Evolutionary conservation across 2,797 vertebrate species (phyloP), one percentile per base, ranked within the genome.

Genomic region (Acomys russatus): DNA sequence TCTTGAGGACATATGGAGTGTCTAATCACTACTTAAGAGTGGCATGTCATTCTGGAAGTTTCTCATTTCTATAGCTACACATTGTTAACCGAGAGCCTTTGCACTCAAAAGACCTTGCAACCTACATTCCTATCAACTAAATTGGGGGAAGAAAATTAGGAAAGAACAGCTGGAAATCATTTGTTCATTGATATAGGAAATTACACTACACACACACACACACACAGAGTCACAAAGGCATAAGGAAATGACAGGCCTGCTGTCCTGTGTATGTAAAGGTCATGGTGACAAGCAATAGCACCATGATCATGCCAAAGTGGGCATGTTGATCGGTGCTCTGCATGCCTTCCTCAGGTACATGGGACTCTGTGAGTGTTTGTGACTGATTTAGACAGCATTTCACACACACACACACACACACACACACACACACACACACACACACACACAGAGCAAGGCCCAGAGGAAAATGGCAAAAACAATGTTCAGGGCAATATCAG

Each of bases 111-210:
- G 49, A 33, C 54, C 54, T 76, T 92, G 44, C 9, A 85, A 49
- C 23, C 49, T 73, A 1, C 49, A 83, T 87, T 78, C 88, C 14
- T 63, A 49, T 74, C 77, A 88, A 68, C 59, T 94, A 64, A 93
- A 92, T 80, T 66, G 15, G 25, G 12, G 63, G 20, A 79, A 94
- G 28, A 71, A 77, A 82, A 93, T 73, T 30, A 38, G 91, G 33
- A 94, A 6, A 28, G 25, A 68, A 79, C 7, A 76, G 18, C 35
- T 79, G 14, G 44, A 83, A 84, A 90, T 70, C 33, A 66, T 12
- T 73, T 88, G 22, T 93, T 94, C 93, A 78, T 66, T 80, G 49
- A 86, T 51, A 44, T 7, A 85, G 35, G 17, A 78, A 91, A 79
- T 70, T 10, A 63, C 73, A 28, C 38, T 44, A 76, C 74, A 28